These are phyloP conservation scores for Stegana nigrithorax DNA, from an alignment of 2,888 invertebrate species.

Conservation along the genomic window DNA sequence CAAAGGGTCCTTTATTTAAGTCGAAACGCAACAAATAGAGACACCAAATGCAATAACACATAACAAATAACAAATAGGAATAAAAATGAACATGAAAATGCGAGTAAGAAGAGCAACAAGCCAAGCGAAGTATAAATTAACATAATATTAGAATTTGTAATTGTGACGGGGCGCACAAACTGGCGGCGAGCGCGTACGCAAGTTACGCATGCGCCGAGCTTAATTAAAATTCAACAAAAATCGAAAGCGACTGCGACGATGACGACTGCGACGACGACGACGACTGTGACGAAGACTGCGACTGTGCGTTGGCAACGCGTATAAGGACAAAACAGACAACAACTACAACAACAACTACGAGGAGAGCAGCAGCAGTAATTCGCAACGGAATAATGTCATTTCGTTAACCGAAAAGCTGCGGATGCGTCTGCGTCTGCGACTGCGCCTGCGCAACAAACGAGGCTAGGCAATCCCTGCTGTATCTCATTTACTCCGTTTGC, in stretches of 20 bases:
- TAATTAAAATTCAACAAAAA: conserved; percentile 58
- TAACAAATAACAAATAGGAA: background rate
- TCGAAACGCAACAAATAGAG: conserved; percentile 39
- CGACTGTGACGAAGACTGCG: background rate
- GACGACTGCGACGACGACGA: conserved; percentile 9
- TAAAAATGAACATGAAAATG: background rate
- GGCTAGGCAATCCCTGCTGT: conserved; percentile 27
- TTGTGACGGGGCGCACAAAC: conserved; percentile 58
- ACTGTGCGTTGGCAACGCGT: background rate
- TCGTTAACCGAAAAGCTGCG: background rate
- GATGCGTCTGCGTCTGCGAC: conserved; percentile 48
- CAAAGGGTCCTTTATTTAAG: conserved; percentile 12
- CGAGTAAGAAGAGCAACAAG: conserved; percentile 13
- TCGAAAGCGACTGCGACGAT: background rate
- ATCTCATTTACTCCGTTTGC: conserved; percentile 3
- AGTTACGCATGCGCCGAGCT: conserved; percentile 57
- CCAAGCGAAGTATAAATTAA: conserved; percentile 52
- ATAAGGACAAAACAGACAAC: background rate
- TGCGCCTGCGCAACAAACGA: conserved; percentile 51
- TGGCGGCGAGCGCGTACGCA: conserved; percentile 19
- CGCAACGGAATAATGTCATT: conserved; percentile 16
- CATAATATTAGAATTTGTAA: conserved; percentile 68
- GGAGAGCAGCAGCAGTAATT: conserved; percentile 28
- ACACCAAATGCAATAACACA: conserved; percentile 10
- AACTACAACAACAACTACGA: conserved; percentile 8